A percentile compares a stretch with the other conserved stretches of the same genome.
phyloP scores from a whole-genome alignment of 2,797 vertebrate species.

The Enteromius trimaculatus region DNA sequence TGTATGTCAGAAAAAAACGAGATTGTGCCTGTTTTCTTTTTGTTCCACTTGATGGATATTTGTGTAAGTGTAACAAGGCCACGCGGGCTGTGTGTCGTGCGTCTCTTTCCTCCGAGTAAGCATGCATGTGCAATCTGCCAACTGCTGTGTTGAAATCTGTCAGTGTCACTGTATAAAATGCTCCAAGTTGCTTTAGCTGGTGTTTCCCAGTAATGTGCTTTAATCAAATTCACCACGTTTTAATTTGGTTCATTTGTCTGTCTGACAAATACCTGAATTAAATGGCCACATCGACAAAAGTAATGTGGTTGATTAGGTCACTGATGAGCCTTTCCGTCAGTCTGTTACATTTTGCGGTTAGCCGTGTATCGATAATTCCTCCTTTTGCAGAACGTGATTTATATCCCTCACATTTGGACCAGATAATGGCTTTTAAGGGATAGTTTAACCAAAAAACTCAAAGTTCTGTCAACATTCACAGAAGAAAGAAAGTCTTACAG shows the following conservation, averaged over 20 bases:
- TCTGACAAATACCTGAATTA: conserved; percentile 39
- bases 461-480: not conserved
- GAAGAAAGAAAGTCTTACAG: not conserved
- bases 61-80: conserved; percentile 10
- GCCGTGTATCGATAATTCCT: conserved; percentile 26
- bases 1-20: not conserved
- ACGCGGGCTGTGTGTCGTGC: not conserved
- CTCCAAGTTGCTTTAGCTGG: not conserved
- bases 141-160: conserved; percentile 42
- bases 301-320: conserved; percentile 55
- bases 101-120: conserved; percentile 7
- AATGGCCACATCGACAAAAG: conserved; percentile 40
- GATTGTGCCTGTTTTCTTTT: conserved; percentile 5
- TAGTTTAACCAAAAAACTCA: not conserved
- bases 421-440: not conserved
- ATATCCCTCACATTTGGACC: conserved; percentile 26
- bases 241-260: conserved; percentile 34
- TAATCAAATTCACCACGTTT: conserved; percentile 22
- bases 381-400: conserved; percentile 60
- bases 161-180: not conserved
- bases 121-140: conserved; percentile 30
- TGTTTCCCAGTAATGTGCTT: conserved; percentile 11
- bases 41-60: conserved; percentile 40
- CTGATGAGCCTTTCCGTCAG: conserved; percentile 60
- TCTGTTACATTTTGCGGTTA: conserved; percentile 56